These are phyloP conservation scores for Crioceris asparagi DNA, from an alignment of 2,888 invertebrate species.

Conservation along the genomic window DNA sequence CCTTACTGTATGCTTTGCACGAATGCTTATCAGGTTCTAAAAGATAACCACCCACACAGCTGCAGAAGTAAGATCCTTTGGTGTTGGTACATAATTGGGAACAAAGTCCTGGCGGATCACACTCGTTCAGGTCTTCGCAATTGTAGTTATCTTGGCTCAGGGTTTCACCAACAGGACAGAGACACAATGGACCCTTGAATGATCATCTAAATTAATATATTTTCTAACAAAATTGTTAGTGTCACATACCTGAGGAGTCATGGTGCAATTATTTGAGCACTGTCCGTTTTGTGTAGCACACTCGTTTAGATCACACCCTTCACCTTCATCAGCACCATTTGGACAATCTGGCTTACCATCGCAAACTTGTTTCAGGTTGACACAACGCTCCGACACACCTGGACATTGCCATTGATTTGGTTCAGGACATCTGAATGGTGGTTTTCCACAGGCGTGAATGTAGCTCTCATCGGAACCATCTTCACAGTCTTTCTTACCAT, in stretches of 20 bases:
- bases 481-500: constrained; percentile 87
- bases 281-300: constrained; percentile 64
- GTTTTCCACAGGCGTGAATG: constrained; percentile 69
- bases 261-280: constrained; percentile 76
- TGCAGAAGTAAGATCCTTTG: constrained; percentile 82
- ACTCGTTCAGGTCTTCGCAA: constrained; percentile 80
- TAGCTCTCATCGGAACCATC: constrained; percentile 82
- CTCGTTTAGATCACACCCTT: constrained; percentile 74
- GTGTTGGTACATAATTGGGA: constrained; percentile 86
- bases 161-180: constrained; percentile 81
- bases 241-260: constrained; percentile 59
- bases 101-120: constrained; percentile 77
- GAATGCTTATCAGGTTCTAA: constrained; percentile 70
- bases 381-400: constrained; percentile 65
- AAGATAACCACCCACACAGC: constrained; percentile 74
- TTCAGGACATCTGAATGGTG: constrained; percentile 63
- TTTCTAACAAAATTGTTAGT: too few species aligned
- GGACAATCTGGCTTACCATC: constrained; percentile 84
- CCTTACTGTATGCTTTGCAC: constrained; percentile 76
- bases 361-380: constrained; percentile 81
- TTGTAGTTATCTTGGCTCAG: constrained; percentile 55
- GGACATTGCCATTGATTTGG: constrained; percentile 78
- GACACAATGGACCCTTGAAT: constrained; percentile 68
- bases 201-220: too few species aligned
- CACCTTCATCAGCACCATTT: constrained; percentile 87